These are phyloP conservation scores for Delia radicum DNA, from an alignment of 1,140 invertebrate genomes.

Conservation along the genomic window DNA sequence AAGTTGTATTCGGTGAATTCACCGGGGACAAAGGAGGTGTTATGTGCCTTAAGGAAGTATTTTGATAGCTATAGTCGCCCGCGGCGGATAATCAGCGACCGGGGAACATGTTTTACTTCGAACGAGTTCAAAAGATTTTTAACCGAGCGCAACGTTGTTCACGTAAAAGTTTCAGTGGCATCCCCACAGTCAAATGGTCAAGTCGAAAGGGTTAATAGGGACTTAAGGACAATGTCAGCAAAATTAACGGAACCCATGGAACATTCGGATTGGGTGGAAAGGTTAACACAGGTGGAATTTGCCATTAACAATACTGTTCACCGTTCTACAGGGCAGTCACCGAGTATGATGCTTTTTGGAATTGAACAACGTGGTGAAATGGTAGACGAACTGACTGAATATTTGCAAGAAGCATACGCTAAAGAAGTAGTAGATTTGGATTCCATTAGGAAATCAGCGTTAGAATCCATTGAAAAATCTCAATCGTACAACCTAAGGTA, in stretches of 20 bases:
- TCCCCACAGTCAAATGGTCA: slow-evolving; percentile 31
- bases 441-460: not conserved
- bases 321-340: slow-evolving; percentile 27
- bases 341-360: not conserved
- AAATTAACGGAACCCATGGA: too few relatives aligned
- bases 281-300: slow-evolving; percentile 29
- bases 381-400: slow-evolving; percentile 24
- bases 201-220: slow-evolving; percentile 33
- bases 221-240: too few relatives aligned
- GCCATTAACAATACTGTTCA: slow-evolving; percentile 38
- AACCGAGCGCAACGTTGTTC: slow-evolving; percentile 29
- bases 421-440: not conserved
- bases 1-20: slow-evolving; percentile 22
- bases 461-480: slow-evolving; percentile 20
- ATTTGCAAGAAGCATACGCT: slow-evolving; percentile 17
- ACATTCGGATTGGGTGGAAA: too few relatives aligned
- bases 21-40: not conserved
- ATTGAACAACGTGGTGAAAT: slow-evolving; percentile 12
- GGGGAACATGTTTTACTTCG: slow-evolving; percentile 39
- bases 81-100: slow-evolving; percentile 34
- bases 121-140: slow-evolving; percentile 29
- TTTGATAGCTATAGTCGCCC: slow-evolving; percentile 31
- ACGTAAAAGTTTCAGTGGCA: slow-evolving; percentile 24
- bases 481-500: slow-evolving; percentile 10
- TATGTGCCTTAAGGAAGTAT: slow-evolving; percentile 7